Conservation (phyloP, 2,888 invertebrate genomes). For the Drosophila buzzatii region DNA sequence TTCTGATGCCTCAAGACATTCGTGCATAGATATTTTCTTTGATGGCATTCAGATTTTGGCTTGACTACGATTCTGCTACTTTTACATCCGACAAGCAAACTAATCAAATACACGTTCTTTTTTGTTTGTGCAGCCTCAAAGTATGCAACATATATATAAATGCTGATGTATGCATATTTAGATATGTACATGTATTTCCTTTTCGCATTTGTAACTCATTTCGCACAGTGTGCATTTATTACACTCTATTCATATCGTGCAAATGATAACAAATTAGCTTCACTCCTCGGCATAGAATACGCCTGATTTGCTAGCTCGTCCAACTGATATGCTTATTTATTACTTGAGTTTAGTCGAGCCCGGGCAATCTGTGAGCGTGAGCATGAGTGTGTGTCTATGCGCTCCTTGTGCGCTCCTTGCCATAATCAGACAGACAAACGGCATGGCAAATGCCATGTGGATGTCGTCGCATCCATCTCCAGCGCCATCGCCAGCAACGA, state of each 20-base stretch:
- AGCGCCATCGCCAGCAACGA: background rate
- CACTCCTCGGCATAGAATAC: conserved; percentile 40
- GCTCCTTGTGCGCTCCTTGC: conserved; percentile 12
- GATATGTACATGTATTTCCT: conserved; percentile 33
- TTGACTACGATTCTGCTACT: conserved; percentile 12
- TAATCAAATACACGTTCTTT: conserved; percentile 29
- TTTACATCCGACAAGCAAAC: conserved; percentile 9
- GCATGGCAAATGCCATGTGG: conserved; percentile 33
- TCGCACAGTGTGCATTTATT: conserved; percentile 51
- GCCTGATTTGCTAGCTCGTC: conserved; percentile 55
- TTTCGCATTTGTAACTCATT: conserved; percentile 44
- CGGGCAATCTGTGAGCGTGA: background rate
- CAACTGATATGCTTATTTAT: conserved; percentile 59
- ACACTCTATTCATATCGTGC: conserved; percentile 27
- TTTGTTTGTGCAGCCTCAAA: conserved; percentile 11
- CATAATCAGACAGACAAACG: conserved; percentile 66
- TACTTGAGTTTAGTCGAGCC: conserved; percentile 14
- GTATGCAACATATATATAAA: conserved; percentile 36
- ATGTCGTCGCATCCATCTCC: conserved; percentile 16
- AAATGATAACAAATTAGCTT: conserved; percentile 74
- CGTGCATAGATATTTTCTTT: conserved; percentile 1
- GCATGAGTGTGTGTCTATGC: conserved; percentile 2
- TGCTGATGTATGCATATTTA: conserved; percentile 32
- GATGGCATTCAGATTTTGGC: background rate
- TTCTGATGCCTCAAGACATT: conserved; percentile 12